Conservation (phyloP, 2,888 invertebrate genomes). For the Lasioglossum vierecki region DNA sequence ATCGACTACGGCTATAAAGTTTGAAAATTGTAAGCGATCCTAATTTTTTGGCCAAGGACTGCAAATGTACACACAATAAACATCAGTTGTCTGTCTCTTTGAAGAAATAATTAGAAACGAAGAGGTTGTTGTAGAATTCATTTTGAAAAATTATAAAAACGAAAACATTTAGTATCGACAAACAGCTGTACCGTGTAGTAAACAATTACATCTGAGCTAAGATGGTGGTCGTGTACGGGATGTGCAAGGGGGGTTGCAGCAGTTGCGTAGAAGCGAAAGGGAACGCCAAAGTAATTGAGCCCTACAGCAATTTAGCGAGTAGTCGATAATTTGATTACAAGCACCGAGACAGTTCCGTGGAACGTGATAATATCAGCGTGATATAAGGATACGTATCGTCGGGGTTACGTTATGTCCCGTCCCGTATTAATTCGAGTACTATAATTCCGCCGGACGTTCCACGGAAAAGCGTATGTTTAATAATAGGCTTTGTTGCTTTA, state of each 20-base stretch:
- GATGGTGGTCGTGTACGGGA: neutral
- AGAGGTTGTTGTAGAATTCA: no score
- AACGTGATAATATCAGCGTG: conserved; percentile 22
- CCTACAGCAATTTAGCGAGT: conserved; percentile 31
- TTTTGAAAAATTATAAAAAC: neutral
- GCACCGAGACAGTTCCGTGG: conserved; percentile 21
- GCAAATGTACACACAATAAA: no score
- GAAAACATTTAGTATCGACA: neutral
- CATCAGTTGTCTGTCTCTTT: no score
- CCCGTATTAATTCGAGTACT: neutral
- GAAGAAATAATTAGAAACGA: no score
- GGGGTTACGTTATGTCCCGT: conserved; percentile 15
- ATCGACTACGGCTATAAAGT: no score
- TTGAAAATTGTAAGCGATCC: no score
- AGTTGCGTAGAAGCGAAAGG: conserved; percentile 11
- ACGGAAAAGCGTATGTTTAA: conserved; percentile 57
- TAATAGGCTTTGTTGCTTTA: conserved; percentile 72
- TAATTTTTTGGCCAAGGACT: no score
- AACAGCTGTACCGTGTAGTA: neutral
- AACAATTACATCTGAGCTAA: conserved; percentile 26
- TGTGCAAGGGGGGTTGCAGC: neutral
- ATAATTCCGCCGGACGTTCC: conserved; percentile 45
- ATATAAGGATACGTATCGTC: conserved; percentile 18
- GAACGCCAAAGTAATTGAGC: conserved; percentile 25
- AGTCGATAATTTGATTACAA: conserved; percentile 46